Conservation (phyloP, 2,888 invertebrate species). For the Baronia brevicornis region DNA sequence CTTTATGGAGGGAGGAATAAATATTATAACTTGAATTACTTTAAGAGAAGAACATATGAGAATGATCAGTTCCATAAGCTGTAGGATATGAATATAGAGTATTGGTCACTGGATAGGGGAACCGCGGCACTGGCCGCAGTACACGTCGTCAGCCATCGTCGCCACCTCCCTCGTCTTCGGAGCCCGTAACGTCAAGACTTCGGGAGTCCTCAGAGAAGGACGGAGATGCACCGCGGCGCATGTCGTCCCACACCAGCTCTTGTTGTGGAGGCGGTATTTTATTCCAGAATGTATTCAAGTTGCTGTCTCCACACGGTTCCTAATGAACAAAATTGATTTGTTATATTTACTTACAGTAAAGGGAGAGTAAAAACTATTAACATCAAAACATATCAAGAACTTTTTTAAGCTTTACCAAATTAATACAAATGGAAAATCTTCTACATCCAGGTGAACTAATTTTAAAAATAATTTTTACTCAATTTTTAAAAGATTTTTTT, state of each 20-base stretch:
- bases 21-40: not conserved
- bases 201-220: constrained; percentile 68
- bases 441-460: too few species aligned
- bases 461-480: too few species aligned
- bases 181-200: constrained; percentile 70
- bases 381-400: too few species aligned
- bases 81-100: constrained; percentile 42
- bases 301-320: constrained; percentile 54
- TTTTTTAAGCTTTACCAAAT: too few species aligned
- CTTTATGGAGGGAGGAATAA: not conserved
- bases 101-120: constrained; percentile 45
- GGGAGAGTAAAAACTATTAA: not conserved
- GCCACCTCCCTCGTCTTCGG: constrained; percentile 65
- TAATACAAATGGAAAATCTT: too few species aligned
- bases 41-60: constrained; percentile 57
- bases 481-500: too few species aligned
- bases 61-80: constrained; percentile 43
- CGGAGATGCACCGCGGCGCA: constrained; percentile 51
- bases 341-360: not conserved
- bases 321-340: constrained; percentile 21
- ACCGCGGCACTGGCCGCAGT: constrained; percentile 72
- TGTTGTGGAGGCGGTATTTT: constrained; percentile 56
- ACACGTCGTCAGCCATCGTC: constrained; percentile 63
- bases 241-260: constrained; percentile 52
- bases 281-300: constrained; percentile 67